Evolutionary conservation across 2,113 vertebrate genomes (phyloP), one percentile per base, ranked within the genome.

Genomic region (Malurus melanocephalus): DNA sequence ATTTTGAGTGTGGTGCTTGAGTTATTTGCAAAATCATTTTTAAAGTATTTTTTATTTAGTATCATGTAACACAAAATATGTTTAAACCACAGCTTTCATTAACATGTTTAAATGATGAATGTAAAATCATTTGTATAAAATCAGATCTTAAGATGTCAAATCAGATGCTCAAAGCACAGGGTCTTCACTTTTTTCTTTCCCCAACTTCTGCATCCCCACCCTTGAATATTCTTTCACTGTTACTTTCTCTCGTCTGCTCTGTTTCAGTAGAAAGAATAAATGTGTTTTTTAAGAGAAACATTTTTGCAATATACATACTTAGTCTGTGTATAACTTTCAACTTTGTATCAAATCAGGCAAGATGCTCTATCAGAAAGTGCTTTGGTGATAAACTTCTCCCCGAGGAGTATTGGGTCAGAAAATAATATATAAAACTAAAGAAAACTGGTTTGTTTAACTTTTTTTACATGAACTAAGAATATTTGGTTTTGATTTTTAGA

Each of bases 1-100:
- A 91, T 80, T 90, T 90, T 71, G 40, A 73, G 24, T 74, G 53
- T 64, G 24, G 42, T 88, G 26, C 60, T 87, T 57, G 43, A 82
- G 67, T 46, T 92, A 51, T 59, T 90, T 93, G 73, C 24, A 75
- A 86, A 78, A 74, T 71, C 0, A 28, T 84, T 83, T 81, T 75
- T 16, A 3, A 62, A 77, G 45, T 49, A 53, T 40, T 81, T 80
- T 22, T 6, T 80, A 60, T 67, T 64, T 65, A 53, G 15, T 45
- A 18, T 67, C 74, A 53, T 76, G 38, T 64, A 90, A 59, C 22
- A 52, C 7, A 45, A 83, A 77, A 69, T 56, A 51, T 35, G 14
- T 86, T 71, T 45, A 59, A n/a, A 30, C 45, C 16, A 5, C 62
- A 27, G 32, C 40, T 78, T 24, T 91, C 42, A 84, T 92, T 88